Percentiles rank a stretch among this genome's conserved stretches.
These are phyloP conservation scores for Oscheius myriophilus DNA, from an alignment of 2,888 invertebrate species.

Conservation along the genomic window DNA sequence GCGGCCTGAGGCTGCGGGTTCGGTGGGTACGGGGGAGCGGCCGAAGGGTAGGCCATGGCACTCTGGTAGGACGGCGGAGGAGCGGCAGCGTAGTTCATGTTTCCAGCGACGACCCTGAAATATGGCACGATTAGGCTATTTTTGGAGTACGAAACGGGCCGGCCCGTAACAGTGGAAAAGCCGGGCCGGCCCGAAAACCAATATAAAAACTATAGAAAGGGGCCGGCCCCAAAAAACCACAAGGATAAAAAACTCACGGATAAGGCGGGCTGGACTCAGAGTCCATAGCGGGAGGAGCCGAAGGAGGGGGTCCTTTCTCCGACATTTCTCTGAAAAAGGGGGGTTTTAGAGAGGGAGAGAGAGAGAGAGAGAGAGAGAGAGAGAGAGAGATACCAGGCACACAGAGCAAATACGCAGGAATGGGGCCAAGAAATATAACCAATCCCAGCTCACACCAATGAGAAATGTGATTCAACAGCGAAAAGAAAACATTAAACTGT, in stretches of 20 bases:
- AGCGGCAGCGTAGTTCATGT: neutral
- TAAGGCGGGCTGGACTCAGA: slow-evolving; percentile 14
- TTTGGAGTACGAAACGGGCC: neutral
- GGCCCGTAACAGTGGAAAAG: neutral
- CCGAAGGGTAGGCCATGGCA: slow-evolving; percentile 42
- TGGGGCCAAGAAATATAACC: too few relatives aligned
- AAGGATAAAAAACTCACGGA: slow-evolving; percentile 13
- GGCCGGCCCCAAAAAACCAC: too few relatives aligned
- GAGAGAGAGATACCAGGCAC: too few relatives aligned
- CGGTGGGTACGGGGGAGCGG: slow-evolving; percentile 34
- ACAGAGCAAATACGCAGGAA: too few relatives aligned
- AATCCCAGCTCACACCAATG: too few relatives aligned
- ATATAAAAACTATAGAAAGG: too few relatives aligned
- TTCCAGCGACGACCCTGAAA: slow-evolving; percentile 1
- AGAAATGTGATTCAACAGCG: too few relatives aligned
- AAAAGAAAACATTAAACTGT: too few relatives aligned
- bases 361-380: too few relatives aligned
- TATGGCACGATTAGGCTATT: neutral
- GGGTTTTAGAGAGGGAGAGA: too few relatives aligned
- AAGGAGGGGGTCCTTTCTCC: neutral
- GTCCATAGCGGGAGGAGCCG: neutral
- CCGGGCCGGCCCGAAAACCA: too few relatives aligned
- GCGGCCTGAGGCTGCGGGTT: slow-evolving; percentile 13
- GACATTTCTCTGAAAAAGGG: too few relatives aligned
- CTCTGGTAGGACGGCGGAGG: slow-evolving; percentile 51